phyloP scores from a whole-genome alignment of 2,113 vertebrate species.

The Rafetus swinhoei region DNA sequence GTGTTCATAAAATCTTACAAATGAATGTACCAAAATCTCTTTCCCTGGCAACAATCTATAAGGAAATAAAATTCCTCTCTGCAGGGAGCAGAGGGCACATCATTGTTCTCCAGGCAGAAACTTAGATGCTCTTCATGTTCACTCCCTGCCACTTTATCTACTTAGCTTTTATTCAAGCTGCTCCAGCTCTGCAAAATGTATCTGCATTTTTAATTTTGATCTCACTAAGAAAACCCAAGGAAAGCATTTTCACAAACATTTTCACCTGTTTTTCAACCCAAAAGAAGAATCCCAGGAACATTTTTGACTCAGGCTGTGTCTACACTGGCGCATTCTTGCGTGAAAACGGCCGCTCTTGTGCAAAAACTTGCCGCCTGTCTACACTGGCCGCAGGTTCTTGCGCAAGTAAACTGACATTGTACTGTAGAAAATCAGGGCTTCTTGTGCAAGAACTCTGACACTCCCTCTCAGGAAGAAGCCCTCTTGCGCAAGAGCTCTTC shows the following conservation, averaged over 20 bases:
- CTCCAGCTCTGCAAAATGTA: slow-evolving; percentile 10
- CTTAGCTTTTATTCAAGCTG: background rate
- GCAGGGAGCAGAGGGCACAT: rapidly evolving
- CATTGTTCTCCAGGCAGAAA: background rate
- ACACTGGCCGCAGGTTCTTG: no score
- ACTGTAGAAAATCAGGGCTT: no score
- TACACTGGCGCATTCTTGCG: no score
- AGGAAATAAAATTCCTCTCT: background rate
- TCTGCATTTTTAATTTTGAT: background rate
- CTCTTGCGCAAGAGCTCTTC: no score
- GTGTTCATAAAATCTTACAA: background rate
- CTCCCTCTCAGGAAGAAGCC: no score
- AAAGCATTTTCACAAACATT: background rate
- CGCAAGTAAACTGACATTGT: no score
- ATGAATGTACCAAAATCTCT: background rate
- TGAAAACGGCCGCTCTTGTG: no score
- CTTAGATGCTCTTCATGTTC: background rate
- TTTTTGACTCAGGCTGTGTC: background rate
- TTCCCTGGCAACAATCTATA: background rate
- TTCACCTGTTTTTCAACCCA: background rate
- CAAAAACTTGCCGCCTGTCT: no score
- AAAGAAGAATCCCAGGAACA: background rate
- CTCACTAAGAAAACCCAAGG: background rate
- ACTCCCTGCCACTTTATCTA: background rate
- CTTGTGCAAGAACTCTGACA: no score